Evolutionary conservation across 2,113 vertebrate genomes (phyloP).

Genomic region (Catharus minimus): DNA sequence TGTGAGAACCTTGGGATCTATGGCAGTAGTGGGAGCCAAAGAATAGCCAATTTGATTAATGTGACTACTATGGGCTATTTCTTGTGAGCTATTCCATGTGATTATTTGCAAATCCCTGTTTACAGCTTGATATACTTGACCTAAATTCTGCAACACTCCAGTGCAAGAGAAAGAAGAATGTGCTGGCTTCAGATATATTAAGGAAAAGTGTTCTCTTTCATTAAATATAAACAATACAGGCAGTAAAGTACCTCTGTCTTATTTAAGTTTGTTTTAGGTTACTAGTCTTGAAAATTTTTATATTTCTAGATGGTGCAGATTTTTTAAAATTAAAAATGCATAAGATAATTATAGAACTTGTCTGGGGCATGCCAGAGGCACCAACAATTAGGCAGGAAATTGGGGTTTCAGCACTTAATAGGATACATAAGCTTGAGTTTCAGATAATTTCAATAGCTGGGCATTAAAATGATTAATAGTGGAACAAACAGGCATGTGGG

Average conservation of each 20-base stretch:
- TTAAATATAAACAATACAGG: conserved; percentile 21
- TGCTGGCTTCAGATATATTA: neutral
- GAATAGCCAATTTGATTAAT: neutral
- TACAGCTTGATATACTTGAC: conserved; percentile 31
- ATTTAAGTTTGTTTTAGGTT: conserved; percentile 12
- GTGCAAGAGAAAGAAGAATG: neutral
- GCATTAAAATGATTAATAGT: neutral
- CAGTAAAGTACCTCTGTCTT: neutral
- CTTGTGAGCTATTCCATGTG: neutral
- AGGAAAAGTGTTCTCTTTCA: conserved; percentile 9
- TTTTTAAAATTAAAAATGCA: conserved; percentile 23
- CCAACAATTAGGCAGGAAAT: neutral
- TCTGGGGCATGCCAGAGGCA: conserved; percentile 1
- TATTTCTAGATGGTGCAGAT: neutral
- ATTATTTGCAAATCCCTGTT: conserved; percentile 39
- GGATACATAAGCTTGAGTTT: neutral
- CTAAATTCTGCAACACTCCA: conserved; percentile 35
- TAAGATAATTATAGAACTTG: neutral
- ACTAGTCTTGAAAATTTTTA: neutral
- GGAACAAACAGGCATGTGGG: neutral
- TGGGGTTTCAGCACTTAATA: neutral
- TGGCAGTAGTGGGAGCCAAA: neutral
- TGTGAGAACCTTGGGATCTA: neutral
- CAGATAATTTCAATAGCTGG: neutral
- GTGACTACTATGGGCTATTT: neutral